Evolutionary conservation across 2,113 vertebrate genomes (phyloP), one percentile per base, ranked within the genome.

Genomic region (Ceratotherium simum): DNA sequence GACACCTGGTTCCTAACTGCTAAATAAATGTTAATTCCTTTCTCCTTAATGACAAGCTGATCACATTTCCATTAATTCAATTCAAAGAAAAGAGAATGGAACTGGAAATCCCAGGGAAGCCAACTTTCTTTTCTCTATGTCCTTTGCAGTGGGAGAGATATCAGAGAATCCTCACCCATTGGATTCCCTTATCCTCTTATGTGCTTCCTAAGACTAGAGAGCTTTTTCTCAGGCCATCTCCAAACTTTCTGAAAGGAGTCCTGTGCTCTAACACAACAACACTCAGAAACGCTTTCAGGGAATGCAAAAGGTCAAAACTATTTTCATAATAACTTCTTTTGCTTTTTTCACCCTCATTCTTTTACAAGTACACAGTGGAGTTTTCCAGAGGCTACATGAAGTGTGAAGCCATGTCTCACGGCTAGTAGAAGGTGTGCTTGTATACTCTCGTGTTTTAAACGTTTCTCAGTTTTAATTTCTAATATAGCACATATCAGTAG

Each of bases 391-490:
- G n/a, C 69, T 72, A n/a, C 27, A 78, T 16, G 11, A 91, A 91
- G 69, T 85, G 18, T 79, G 51, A 92, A 7, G 8, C 65, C 70
- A 36, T 23, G 2, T 65, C 10, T 72, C 82, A 81, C 36, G 14
- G 58, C 75, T 70, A 83, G 48, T 78, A 82, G 89, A 88, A 95
- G 29, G 11, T 73, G 4, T 39, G 0, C 33, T 67, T 93, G 13
- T 87, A 65, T n/a, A 67, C 14, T 56, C 70, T 25, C 70, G 27
- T 33, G 46, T 86, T 86, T 94, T 78, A 94, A 70, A 86, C 14
- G 92, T 62, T 82, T 76, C n/a, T 91, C 31, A 69, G 67, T 81
- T 95, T 97, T 80, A 75, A 83, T 70, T 96, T 95, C 85, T 93
- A 96, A 90, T 82, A 86, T 12, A 90, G 20, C 16, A n/a, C 21